phyloP scores from a whole-genome alignment of 1,140 invertebrate species.

The Saccostrea cuccullata region DNA sequence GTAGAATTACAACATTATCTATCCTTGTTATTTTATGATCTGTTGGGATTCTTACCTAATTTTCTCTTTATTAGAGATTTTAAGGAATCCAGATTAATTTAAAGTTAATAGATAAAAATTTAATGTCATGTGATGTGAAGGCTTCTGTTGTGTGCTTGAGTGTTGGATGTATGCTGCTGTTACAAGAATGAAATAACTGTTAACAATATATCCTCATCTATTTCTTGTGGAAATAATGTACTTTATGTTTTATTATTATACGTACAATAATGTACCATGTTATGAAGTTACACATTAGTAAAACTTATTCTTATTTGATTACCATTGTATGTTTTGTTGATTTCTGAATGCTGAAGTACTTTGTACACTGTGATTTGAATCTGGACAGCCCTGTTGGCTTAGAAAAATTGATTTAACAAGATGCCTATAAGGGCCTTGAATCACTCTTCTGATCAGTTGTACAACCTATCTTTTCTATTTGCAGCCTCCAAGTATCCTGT shows the following conservation, averaged over 20 bases:
- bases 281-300: background rate
- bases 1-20: background rate
- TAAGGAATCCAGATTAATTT: background rate
- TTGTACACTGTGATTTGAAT: background rate
- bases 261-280: constrained; percentile 21
- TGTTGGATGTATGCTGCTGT: background rate
- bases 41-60: background rate
- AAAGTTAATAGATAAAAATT: background rate
- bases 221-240: background rate
- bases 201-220: constrained; percentile 4
- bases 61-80: background rate
- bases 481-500: too few relatives aligned
- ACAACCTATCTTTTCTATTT: too few relatives aligned
- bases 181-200: background rate
- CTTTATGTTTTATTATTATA: background rate
- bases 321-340: background rate
- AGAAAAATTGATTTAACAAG: too few relatives aligned
- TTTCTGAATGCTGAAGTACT: too few relatives aligned
- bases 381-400: too few relatives aligned
- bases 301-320: background rate
- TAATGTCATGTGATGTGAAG: background rate
- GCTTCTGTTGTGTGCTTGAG: background rate
- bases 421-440: too few relatives aligned
- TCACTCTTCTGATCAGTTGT: too few relatives aligned
- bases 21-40: background rate